phyloP scores from a whole-genome alignment of 2,888 invertebrate species.

The Linnaemya vulpina region DNA sequence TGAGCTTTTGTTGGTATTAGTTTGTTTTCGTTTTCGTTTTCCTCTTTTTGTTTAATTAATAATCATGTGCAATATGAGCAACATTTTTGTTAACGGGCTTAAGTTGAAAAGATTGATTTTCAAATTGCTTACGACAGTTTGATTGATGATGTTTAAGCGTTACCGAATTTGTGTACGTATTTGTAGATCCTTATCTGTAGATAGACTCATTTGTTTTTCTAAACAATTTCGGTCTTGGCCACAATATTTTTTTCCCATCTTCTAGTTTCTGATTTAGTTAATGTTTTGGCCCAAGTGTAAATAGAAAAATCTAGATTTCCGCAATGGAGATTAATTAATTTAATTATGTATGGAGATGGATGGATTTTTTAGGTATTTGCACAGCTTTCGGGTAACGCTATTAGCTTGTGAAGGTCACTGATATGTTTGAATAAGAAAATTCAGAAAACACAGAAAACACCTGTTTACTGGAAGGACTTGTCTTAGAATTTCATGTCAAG shows the following conservation, averaged over 20 bases:
- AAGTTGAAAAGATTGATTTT: conserved; percentile 52
- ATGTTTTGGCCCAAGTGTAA: conserved; percentile 5
- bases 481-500: too few species aligned
- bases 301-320: conserved; percentile 5
- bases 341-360: too few species aligned
- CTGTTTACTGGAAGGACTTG: too few species aligned
- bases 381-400: too few species aligned
- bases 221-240: not conserved
- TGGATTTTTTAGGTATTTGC: not conserved
- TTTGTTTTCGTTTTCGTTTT: not conserved
- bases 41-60: conserved; percentile 51
- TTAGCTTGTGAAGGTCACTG: too few species aligned
- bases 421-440: too few species aligned
- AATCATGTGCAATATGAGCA: conserved; percentile 53
- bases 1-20: not conserved
- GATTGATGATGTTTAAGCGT: conserved; percentile 53
- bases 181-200: not conserved
- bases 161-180: not conserved
- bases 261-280: conserved; percentile 33
- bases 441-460: too few species aligned
- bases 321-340: conserved; percentile 22
- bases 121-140: conserved; percentile 60
- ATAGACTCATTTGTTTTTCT: conserved; percentile 13
- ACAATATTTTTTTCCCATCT: not conserved
- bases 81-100: conserved; percentile 20